phyloP scores from a whole-genome alignment of 2,113 vertebrate species.

The Elephas maximus region DNA sequence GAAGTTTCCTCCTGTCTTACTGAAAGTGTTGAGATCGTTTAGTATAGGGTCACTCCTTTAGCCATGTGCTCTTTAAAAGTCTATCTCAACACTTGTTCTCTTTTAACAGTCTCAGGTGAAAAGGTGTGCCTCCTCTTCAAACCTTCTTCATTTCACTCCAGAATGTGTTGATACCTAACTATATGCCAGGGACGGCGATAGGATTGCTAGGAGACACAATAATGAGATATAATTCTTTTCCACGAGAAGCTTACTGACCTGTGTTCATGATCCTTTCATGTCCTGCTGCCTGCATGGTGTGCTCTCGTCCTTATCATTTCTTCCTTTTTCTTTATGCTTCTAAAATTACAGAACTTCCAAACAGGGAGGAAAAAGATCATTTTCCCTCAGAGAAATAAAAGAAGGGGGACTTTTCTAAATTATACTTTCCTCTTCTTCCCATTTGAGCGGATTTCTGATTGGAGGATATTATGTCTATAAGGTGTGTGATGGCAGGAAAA shows the following conservation, averaged over 20 bases:
- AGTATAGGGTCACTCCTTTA: neutral
- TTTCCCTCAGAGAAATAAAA: neutral
- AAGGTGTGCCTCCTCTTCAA: neutral
- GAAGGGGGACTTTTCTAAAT: neutral
- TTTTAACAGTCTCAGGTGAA: neutral
- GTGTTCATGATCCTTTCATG: neutral
- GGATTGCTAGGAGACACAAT: neutral
- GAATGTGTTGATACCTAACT: neutral
- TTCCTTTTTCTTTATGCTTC: neutral
- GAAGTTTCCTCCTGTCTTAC: neutral
- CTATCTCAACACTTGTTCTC: neutral
- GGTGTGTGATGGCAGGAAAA: neutral
- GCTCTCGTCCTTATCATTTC: neutral
- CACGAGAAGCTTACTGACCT: neutral
- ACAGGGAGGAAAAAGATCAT: neutral
- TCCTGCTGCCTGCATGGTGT: neutral
- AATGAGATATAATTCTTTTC: neutral
- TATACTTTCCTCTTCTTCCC: neutral
- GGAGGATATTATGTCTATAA: neutral
- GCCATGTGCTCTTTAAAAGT: neutral
- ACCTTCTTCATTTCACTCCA: neutral
- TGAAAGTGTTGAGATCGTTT: neutral
- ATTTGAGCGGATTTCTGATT: neutral
- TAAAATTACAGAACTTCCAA: conserved; percentile 1
- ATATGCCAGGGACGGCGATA: neutral